Evolutionary conservation across 2,113 vertebrate species (phyloP).

Genomic region (Atrichornis clamosus): DNA sequence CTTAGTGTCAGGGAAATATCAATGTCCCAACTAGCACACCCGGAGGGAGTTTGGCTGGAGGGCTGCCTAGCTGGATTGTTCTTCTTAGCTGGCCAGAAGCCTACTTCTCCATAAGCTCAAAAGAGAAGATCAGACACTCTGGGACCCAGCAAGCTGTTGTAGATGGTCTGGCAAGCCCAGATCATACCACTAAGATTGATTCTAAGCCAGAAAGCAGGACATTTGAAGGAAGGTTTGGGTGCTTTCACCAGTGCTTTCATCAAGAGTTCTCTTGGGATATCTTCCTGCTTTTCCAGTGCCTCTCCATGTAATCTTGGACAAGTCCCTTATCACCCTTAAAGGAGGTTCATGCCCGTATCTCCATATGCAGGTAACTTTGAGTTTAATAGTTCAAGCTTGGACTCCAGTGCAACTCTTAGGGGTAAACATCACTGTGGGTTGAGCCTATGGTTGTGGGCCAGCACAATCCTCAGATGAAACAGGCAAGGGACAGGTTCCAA

Average conservation of each 20-base stretch:
- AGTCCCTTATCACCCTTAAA: background rate
- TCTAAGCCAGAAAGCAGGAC: background rate
- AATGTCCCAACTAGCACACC: background rate
- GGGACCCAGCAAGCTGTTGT: background rate
- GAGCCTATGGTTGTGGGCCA: background rate
- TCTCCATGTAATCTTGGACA: background rate
- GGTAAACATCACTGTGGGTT: background rate
- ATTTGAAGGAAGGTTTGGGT: background rate
- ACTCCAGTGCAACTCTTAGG: background rate
- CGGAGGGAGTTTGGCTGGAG: background rate
- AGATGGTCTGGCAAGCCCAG: slow-evolving; percentile 8
- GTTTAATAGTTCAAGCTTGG: background rate
- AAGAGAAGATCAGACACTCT: background rate
- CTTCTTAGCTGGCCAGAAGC: slow-evolving; percentile 6
- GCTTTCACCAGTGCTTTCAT: background rate
- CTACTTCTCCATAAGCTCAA: background rate
- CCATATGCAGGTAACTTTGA: background rate
- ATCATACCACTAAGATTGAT: background rate
- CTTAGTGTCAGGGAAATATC: slow-evolving; percentile 20
- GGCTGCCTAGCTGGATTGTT: background rate
- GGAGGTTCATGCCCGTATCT: background rate
- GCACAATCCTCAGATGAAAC: background rate
- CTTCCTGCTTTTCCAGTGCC: background rate
- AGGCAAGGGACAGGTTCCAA: background rate
- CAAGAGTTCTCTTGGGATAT: background rate